Percentiles rank a stretch among this genome's conserved stretches.
Conservation (phyloP, 2,797 vertebrate genomes). For the Tiaroga cobitis region DNA sequence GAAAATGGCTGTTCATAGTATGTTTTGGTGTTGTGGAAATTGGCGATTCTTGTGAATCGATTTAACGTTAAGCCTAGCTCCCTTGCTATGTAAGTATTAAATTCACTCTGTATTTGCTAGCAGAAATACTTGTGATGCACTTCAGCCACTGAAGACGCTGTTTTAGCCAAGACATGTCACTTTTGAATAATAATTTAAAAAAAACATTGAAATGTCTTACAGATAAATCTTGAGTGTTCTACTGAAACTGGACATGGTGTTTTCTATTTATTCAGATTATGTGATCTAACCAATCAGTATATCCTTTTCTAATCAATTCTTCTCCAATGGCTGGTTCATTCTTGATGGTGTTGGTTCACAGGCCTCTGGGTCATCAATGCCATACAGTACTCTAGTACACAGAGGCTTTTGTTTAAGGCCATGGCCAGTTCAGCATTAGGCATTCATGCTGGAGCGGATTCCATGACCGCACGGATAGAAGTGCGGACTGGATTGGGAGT, state of each 20-base stretch:
- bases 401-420: slow-evolving; percentile 71
- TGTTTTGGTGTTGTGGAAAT: slow-evolving; percentile 56
- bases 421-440: slow-evolving; percentile 66
- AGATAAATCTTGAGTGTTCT: not conserved
- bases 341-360: slow-evolving; percentile 34
- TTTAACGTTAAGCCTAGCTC: slow-evolving; percentile 57
- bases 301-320: slow-evolving; percentile 11
- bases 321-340: not conserved
- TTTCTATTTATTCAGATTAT: not conserved
- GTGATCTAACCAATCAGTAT: not conserved
- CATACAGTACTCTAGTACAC: slow-evolving; percentile 64
- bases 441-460: slow-evolving; percentile 66
- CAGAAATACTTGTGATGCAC: slow-evolving; percentile 51
- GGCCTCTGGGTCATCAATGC: slow-evolving; percentile 66
- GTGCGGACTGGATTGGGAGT: slow-evolving; percentile 42
- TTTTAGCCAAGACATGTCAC: slow-evolving; percentile 66
- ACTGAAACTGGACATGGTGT: not conserved
- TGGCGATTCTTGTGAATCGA: slow-evolving; percentile 66
- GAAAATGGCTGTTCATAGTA: slow-evolving; percentile 57
- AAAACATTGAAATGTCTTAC: slow-evolving; percentile 36
- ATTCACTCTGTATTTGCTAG: slow-evolving; percentile 62
- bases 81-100: slow-evolving; percentile 64
- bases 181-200: slow-evolving; percentile 65
- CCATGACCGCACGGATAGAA: slow-evolving; percentile 59
- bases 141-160: slow-evolving; percentile 36